Evolutionary conservation across 92 coral and sea anemone species (phyloP).

Genomic region (Ricordea florida): DNA sequence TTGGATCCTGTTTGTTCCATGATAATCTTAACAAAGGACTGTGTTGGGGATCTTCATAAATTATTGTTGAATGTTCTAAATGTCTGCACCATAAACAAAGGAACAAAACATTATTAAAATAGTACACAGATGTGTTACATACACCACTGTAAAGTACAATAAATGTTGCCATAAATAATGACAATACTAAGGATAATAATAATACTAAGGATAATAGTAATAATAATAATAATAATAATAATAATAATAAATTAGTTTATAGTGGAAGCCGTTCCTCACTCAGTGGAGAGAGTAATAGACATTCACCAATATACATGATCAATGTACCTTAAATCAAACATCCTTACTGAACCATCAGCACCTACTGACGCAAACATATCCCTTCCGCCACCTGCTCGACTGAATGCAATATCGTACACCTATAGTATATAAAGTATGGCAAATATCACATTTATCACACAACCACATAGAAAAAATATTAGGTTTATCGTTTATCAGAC

Average conservation of each 20-base stretch:
- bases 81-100: slow-evolving; percentile 53
- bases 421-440: slow-evolving; percentile 6
- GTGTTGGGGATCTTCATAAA: slow-evolving; percentile 98
- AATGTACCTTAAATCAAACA: slow-evolving; percentile 93
- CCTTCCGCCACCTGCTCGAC: slow-evolving; percentile 96
- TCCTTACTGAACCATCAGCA: slow-evolving; percentile 99
- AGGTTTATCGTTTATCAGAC: background rate
- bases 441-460: background rate
- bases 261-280: too few species aligned
- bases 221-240: too few species aligned
- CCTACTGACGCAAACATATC: slow-evolving; percentile 99
- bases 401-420: slow-evolving; percentile 98
- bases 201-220: too few species aligned
- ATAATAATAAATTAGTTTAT: too few species aligned
- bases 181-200: too few species aligned
- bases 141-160: background rate
- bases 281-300: too few species aligned
- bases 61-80: slow-evolving; percentile 96
- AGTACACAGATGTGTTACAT: background rate
- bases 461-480: background rate
- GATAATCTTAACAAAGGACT: slow-evolving; percentile 91
- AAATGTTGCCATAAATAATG: too few species aligned
- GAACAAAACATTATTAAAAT: background rate
- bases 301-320: too few species aligned
- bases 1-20: slow-evolving; percentile 99